phyloP scores from a whole-genome alignment of 1,140 invertebrate genomes.

The Drosophila pandora region DNA sequence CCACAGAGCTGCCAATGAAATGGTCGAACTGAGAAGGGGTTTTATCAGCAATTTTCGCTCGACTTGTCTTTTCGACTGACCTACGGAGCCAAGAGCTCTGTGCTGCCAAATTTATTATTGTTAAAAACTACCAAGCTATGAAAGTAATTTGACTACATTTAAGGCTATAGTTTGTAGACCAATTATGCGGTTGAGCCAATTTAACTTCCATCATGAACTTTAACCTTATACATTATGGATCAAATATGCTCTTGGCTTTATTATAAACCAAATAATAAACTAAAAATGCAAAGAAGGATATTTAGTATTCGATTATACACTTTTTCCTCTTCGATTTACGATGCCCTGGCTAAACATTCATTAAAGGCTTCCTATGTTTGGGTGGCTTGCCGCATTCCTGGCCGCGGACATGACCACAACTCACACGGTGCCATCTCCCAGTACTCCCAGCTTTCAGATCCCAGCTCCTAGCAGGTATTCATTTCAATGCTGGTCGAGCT shows the following conservation, averaged over 20 bases:
- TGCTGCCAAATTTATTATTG: too few species aligned
- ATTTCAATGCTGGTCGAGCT: conserved; percentile 74
- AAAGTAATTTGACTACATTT: too few species aligned
- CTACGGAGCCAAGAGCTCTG: not conserved
- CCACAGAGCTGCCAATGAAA: conserved; percentile 47
- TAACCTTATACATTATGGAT: too few species aligned
- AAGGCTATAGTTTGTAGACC: too few species aligned
- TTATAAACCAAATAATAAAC: not conserved
- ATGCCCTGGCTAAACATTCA: conserved; percentile 61
- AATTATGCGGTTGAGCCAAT: too few species aligned
- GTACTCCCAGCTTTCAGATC: conserved; percentile 1
- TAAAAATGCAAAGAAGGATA: not conserved
- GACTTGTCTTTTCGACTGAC: conserved; percentile 16
- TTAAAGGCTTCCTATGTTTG: conserved; percentile 77
- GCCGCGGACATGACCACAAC: conserved; percentile 71
- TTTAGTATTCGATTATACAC: conserved; percentile 19
- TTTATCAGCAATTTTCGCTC: conserved; percentile 43
- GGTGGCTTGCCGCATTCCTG: conserved; percentile 69
- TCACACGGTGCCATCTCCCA: conserved; percentile 47
- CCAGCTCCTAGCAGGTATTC: conserved; percentile 63
- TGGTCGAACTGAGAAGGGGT: conserved; percentile 27
- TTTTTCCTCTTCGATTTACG: conserved; percentile 56
- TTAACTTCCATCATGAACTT: too few species aligned
- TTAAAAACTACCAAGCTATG: too few species aligned
- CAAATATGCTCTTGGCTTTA: too few species aligned